Evolutionary conservation across 2,888 invertebrate genomes (phyloP), one percentile per base, ranked within the genome.

Genomic region (Rambutsinella grinnellia): DNA sequence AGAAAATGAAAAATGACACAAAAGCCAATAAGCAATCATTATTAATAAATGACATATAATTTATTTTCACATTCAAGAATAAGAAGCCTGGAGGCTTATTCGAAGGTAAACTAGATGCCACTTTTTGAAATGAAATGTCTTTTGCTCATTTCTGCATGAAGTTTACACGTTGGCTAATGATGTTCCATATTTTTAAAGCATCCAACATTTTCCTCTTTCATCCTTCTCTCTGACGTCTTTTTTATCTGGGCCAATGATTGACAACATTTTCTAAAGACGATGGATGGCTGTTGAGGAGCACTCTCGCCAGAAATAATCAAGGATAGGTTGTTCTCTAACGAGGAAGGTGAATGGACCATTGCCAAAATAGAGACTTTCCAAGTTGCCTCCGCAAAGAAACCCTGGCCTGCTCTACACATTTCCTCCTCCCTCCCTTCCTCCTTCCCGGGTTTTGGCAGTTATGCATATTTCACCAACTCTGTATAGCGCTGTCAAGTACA

Each of bases 271-370:
- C 21, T 21, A 46, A n/a, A n/a, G n/a, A n/a, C n/a, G n/a, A n/a
- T n/a, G n/a, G n/a, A n/a, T n/a, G n/a, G n/a, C n/a, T n/a, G n/a
- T n/a, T n/a, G n/a, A n/a, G n/a, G n/a, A n/a, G n/a, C n/a, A n/a
- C n/a, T 53, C 54, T 28, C 27, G 54, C 67, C 57, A 67, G 66
- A 65, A 72, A 67, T 61, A 74, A 60, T 74, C 66, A 67, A 66
- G 67, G 61, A 74, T 74, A 60, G 28, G 23, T 19, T 13, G 56
- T 24, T 17, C 46, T 23, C 54, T 56, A 54, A 60, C 56, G 10
- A 53, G 24, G 56, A 74, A 74, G 74, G 74, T 74, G 74, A 74
- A 67, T 74, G 74, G 74, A 66, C 67, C 24, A 58, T 17, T 74
- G 74, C 74, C 74, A 74, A 74, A 66, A 67, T 24, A 63, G 26